phyloP scores from a whole-genome alignment of 2,113 vertebrate species.

The Microtus pennsylvanicus region DNA sequence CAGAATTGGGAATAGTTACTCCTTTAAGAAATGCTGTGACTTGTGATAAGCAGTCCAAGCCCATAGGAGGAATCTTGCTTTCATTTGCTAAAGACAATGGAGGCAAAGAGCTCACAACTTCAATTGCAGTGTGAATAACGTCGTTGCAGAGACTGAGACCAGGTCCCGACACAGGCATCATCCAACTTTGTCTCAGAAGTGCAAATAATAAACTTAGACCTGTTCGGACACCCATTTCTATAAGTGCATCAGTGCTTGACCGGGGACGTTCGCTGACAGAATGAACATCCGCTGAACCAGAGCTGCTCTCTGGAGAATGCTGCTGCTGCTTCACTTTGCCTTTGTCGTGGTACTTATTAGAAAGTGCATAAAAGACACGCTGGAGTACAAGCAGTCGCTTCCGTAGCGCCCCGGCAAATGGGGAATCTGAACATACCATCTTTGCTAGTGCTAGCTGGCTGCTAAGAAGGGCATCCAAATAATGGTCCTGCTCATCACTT shows the following conservation, averaged over 20 bases:
- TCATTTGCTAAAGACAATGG: constrained; percentile 96
- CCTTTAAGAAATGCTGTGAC: constrained; percentile 97
- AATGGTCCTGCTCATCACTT: constrained; percentile 99
- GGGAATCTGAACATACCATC: constrained; percentile 99
- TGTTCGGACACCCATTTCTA: constrained; percentile 98
- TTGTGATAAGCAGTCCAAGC: constrained; percentile 97
- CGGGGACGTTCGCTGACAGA: constrained; percentile 95
- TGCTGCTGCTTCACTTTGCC: constrained; percentile 98
- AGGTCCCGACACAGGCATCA: constrained; percentile 90
- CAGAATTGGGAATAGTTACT: constrained; percentile 97
- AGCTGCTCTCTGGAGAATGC: constrained; percentile 95
- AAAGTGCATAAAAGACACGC: constrained; percentile 97
- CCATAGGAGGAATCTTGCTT: constrained; percentile 98
- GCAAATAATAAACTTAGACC: constrained; percentile 96
- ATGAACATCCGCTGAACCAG: constrained; percentile 93
- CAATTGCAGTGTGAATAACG: constrained; percentile 96
- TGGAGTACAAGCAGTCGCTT: constrained; percentile 97
- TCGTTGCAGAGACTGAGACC: constrained; percentile 95
- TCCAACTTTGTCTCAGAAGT: constrained; percentile 97
- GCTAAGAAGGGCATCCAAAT: constrained; percentile 96
- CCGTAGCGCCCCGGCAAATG: constrained; percentile 95
- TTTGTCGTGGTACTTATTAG: constrained; percentile 98
- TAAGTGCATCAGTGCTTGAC: constrained; percentile 96
- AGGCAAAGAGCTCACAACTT: constrained; percentile 96
- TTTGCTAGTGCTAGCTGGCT: constrained; percentile 98